A percentile compares a stretch with the other conserved stretches of the same genome.
These are phyloP conservation scores for Erythrolamprus reginae DNA, from an alignment of 2,113 vertebrate genomes.

Conservation along the genomic window DNA sequence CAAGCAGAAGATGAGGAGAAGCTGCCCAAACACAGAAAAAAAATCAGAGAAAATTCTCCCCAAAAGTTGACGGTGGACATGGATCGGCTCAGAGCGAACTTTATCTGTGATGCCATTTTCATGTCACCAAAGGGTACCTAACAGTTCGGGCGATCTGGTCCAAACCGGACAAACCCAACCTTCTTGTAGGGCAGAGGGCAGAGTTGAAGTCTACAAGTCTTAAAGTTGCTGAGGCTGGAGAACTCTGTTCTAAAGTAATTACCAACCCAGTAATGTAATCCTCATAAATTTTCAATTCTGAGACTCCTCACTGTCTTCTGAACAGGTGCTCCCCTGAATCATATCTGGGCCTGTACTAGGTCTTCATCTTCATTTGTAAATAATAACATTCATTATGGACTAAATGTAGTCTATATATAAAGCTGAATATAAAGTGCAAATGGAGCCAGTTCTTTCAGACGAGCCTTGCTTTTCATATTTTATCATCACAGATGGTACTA, in stretches of 20 bases:
- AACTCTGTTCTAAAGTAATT: neutral
- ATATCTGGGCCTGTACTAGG: neutral
- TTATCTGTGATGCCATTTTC: too few relatives aligned
- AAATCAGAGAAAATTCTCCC: too few relatives aligned
- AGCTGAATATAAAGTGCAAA: neutral
- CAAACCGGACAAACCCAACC: too few relatives aligned
- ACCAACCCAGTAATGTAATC: neutral
- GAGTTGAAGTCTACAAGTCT: too few relatives aligned
- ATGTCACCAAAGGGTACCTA: too few relatives aligned
- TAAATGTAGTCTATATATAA: neutral
- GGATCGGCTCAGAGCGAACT: too few relatives aligned
- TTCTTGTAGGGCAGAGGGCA: too few relatives aligned
- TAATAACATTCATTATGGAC: neutral
- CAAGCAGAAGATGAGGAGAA: too few relatives aligned
- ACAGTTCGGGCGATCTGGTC: too few relatives aligned
- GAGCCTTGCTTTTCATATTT: neutral
- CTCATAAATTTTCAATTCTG: neutral
- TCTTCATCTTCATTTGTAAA: neutral
- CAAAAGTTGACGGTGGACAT: too few relatives aligned
- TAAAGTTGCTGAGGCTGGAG: too few relatives aligned
- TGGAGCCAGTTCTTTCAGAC: neutral
- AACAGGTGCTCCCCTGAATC: neutral
- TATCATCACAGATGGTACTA: slow-evolving; percentile 11
- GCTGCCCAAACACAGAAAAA: too few relatives aligned
- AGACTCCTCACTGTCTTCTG: neutral